Percentiles rank a stretch among this genome's conserved stretches.
phyloP scores from a whole-genome alignment of 2,888 invertebrate species.

The Cosmopolites sordidus region DNA sequence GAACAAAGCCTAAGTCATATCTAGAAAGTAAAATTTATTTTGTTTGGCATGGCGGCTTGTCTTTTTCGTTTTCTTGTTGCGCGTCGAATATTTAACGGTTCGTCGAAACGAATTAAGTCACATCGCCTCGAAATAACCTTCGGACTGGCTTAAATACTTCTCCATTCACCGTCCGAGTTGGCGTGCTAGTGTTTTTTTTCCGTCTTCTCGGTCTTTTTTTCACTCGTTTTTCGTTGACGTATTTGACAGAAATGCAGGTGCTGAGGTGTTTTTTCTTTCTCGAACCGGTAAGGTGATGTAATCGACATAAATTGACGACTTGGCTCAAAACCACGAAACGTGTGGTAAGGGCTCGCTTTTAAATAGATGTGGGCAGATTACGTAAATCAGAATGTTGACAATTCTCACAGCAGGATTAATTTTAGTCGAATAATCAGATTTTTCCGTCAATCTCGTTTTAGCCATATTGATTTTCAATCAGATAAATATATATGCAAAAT shows the following conservation, averaged over 20 bases:
- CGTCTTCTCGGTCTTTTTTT: slow-evolving; percentile 1
- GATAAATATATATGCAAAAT: no score
- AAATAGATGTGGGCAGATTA: no score
- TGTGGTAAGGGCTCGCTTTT: no score
- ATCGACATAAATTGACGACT: no score
- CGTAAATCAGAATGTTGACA: no score
- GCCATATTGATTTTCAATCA: no score
- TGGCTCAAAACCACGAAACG: no score
- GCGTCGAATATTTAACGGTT: slow-evolving; percentile 15
- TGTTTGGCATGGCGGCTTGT: slow-evolving; percentile 10
- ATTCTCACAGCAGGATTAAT: no score
- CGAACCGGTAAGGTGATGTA: no score
- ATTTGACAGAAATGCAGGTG: not conserved
- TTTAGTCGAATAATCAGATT: no score
- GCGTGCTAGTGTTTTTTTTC: not conserved
- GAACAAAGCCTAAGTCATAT: not conserved
- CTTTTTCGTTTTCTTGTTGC: slow-evolving; percentile 11
- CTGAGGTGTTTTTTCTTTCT: no score
- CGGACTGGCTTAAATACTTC: slow-evolving; percentile 16
- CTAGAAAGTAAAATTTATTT: slow-evolving; percentile 7
- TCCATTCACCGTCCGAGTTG: slow-evolving; percentile 9
- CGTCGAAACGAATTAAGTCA: slow-evolving; percentile 26
- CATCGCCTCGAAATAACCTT: slow-evolving; percentile 20
- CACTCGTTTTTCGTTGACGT: not conserved
- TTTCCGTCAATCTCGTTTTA: no score